These are phyloP conservation scores for Pseudanteris insignis DNA, from an alignment of 2,888 invertebrate species.

Conservation along the genomic window DNA sequence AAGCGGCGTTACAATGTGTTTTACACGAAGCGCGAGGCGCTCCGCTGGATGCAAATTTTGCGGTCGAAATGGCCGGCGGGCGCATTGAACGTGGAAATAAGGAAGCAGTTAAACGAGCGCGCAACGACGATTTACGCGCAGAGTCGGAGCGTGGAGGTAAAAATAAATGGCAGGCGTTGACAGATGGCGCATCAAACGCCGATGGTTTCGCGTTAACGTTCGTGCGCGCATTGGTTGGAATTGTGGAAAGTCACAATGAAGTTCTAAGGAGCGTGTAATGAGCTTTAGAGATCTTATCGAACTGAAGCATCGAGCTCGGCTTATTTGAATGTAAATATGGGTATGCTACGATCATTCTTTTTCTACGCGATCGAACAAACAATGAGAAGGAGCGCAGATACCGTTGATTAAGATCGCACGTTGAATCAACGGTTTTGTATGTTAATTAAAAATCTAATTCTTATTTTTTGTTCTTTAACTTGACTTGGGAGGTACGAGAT, in stretches of 20 bases:
- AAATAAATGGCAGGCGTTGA: slow-evolving; percentile 36
- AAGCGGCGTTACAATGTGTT: slow-evolving; percentile 11
- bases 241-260: slow-evolving; percentile 28
- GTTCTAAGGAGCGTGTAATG: slow-evolving; percentile 18
- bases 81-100: slow-evolving; percentile 31
- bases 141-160: slow-evolving; percentile 26
- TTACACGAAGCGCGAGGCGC: too few species aligned
- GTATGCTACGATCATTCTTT: neutral
- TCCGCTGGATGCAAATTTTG: slow-evolving; percentile 23
- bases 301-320: slow-evolving; percentile 2
- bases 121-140: slow-evolving; percentile 32
- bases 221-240: slow-evolving; percentile 22
- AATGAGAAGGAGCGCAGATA: neutral
- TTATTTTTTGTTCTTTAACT: too few species aligned
- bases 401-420: slow-evolving; percentile 5
- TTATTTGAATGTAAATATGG: slow-evolving; percentile 25
- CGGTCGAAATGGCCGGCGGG: slow-evolving; percentile 11
- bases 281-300: slow-evolving; percentile 8
- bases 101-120: slow-evolving; percentile 35
- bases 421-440: neutral
- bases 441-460: too few species aligned
- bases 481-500: too few species aligned
- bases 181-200: slow-evolving; percentile 37
- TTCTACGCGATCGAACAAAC: neutral
- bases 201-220: slow-evolving; percentile 13